phyloP scores from a whole-genome alignment of 2,888 invertebrate genomes.

The Tupiocoris notatus region DNA sequence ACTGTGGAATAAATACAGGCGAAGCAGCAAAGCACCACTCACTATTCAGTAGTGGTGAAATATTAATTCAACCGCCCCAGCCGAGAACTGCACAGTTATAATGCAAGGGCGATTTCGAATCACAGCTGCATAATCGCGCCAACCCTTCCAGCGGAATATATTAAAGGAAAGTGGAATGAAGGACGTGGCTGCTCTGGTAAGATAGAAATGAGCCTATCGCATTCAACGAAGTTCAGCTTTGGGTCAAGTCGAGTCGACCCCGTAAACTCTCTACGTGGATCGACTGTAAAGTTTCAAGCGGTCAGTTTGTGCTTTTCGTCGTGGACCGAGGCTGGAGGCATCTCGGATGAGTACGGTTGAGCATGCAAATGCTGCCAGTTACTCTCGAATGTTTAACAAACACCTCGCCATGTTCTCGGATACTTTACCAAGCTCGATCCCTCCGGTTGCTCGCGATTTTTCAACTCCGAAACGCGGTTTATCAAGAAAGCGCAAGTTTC shows the following conservation, averaged over 20 bases:
- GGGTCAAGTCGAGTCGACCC: background rate
- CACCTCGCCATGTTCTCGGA: background rate
- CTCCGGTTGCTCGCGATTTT: too few species aligned
- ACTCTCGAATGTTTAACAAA: conserved; percentile 32
- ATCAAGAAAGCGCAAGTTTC: too few species aligned
- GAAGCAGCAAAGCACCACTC: background rate
- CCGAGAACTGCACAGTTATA: conserved; percentile 1
- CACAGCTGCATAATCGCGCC: background rate
- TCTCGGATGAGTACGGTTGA: background rate
- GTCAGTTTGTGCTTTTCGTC: conserved; percentile 24
- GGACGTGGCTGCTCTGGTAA: background rate
- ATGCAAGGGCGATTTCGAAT: background rate
- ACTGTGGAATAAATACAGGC: background rate
- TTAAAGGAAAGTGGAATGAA: background rate
- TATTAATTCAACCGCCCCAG: background rate
- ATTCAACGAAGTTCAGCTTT: background rate
- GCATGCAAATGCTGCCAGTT: conserved; percentile 19
- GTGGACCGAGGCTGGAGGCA: background rate
- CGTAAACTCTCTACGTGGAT: conserved; percentile 31
- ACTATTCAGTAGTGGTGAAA: background rate
- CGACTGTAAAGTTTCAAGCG: conserved; percentile 24
- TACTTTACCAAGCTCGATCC: too few species aligned
- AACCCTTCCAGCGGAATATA: conserved; percentile 10
- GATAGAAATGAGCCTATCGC: background rate
- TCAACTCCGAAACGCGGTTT: too few species aligned